A percentile compares a stretch with the other conserved stretches of the same genome.
Conservation (phyloP, 2,113 vertebrate genomes). For the Corvus cornix region DNA sequence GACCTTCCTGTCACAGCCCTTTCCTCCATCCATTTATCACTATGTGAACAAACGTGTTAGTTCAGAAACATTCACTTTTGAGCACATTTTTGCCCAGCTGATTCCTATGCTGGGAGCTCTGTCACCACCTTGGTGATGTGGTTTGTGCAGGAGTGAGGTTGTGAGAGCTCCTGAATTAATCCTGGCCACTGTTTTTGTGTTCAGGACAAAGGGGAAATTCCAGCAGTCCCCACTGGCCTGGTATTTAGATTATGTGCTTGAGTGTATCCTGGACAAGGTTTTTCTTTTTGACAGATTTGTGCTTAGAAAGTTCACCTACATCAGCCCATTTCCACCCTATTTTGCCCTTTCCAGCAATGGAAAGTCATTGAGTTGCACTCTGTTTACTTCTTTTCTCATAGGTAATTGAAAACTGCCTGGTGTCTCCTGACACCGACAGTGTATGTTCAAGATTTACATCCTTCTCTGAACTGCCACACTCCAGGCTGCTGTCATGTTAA, state of each 20-base stretch:
- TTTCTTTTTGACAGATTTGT: background rate
- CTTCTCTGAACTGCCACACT: background rate
- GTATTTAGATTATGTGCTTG: conserved; percentile 16
- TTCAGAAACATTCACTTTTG: background rate
- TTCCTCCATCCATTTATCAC: conserved; percentile 3
- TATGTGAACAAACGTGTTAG: background rate
- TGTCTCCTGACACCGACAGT: background rate
- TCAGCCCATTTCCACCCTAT: background rate
- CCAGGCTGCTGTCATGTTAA: background rate
- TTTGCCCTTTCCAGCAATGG: background rate
- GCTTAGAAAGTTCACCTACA: background rate
- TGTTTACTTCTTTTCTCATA: background rate
- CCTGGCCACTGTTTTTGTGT: background rate
- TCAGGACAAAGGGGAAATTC: conserved; percentile 11
- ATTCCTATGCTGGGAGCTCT: background rate
- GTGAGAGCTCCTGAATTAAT: background rate
- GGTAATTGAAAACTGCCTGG: background rate
- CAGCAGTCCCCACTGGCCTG: background rate
- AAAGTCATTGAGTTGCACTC: background rate
- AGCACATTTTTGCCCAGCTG: background rate
- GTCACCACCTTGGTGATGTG: background rate
- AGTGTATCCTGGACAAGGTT: background rate
- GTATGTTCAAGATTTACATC: background rate
- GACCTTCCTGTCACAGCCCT: conserved; percentile 25
- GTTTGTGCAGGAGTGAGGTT: background rate